Base-by-base conservation (phyloP, 2,797 vertebrate species). In the Silurus lanzhouensis region DNA sequence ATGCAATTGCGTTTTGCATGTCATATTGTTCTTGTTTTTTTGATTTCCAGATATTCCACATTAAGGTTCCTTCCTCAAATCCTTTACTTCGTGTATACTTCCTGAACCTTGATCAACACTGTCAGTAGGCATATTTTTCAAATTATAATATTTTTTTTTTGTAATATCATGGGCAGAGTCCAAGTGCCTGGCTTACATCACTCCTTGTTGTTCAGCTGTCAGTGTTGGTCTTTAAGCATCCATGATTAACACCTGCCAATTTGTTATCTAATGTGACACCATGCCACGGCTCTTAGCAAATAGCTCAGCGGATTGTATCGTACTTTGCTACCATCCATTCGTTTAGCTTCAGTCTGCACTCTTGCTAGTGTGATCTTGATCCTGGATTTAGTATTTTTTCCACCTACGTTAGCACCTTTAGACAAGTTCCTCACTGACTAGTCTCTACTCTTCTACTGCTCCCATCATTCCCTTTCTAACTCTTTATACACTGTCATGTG, bases 401-500 rank as follows among this genome's bases (percentile, higher is more conserved):
- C 60, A 64, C 60, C 79, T 19, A 75, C 48, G 15, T 44, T 46
- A 82, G 22, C 15, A 46, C 64, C 19, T 13, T 8, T 78, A 77
- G 27, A 77, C 55, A 77, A 60, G 75, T 77, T 77, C 27, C 55
- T 77, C 75, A 44, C 57, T 38, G 48, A 75, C n/a, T 61, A 83
- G 46, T 77, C 10, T 44, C 48, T 10, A 55, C 38, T 22, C 46
- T 22, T 31, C 63, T 22, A 44, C 20, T 74, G n/a, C 60, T 68
- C 22, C 31, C 19, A 46, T 67, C n/a, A 13, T 38, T 10, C 48
- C 38, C 52, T 76, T 66, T 63, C 17, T 52, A 68, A 38, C 77
- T 84, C 17, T 81, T 83, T n/a, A 77, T 85, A 87, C 77, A 63
- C 84, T 44, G 85, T 82, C 87, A 96, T 98, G 97, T 98, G 95